Evolutionary conservation across 1,140 invertebrate species (phyloP), one percentile per base, ranked within the genome.

Genomic region (Dinoponera quadriceps): DNA sequence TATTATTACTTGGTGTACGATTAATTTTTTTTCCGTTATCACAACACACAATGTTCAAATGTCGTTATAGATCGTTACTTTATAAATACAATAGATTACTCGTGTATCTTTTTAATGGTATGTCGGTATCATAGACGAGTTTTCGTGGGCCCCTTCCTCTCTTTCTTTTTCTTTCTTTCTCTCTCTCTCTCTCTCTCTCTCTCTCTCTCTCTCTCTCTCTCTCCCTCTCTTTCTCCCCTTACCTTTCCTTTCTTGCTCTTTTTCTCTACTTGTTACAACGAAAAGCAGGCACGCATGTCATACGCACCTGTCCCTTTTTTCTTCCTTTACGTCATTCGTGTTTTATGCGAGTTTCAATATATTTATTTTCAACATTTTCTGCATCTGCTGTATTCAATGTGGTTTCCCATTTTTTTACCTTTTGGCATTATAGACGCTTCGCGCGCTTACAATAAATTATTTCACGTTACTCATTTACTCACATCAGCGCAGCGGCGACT

Each of bases 121-220:
- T 89, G 73, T 87, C 84, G 74, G 49, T 78, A 80, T 91, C 72
- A 88, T 90, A 91, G 83, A 90, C 85, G 88, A 84, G 83, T 89
- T 85, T n/a, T 71, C 72, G 91, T 91, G 91, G 91, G 91, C 89
- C 91, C 91, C 91, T 80, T 48, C 55, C 54, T 82, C 22, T 72
- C 38, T 20, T 66, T 85, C 22, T 68, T 62, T 68, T 84, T 82
- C 73, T 81, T 75, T 78, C 69, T 75, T 71, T 16, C 68, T 85
- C 80, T 48, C 57, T 74, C 11, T 82, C 81, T 80, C 33, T 68
- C 60, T 77, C 68, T 14, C 18, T 44, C 38, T 9, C 38, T 9
- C 3, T 44, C 7, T 44, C 38, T 44, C 38, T 44, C 38, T 44
- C 38, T 44, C 38, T 57, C 55, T 20, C 3, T n/a, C 55, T 33